Evolutionary conservation across 2,797 vertebrate genomes (phyloP).

Genomic region (Brotula barbata): DNA sequence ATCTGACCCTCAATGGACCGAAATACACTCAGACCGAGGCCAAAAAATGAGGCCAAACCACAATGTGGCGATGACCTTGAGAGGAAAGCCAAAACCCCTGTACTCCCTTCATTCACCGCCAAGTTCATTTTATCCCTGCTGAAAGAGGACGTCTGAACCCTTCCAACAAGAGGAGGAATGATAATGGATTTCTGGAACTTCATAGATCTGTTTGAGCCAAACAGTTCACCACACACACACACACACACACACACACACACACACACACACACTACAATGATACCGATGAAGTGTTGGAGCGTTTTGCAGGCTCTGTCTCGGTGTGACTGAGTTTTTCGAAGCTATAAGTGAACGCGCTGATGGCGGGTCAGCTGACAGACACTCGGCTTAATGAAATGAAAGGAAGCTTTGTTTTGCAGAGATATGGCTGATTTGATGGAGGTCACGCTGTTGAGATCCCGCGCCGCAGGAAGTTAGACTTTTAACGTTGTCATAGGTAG

Average conservation of each 20-base stretch:
- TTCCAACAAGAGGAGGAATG: slow-evolving; percentile 45
- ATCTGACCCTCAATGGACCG: background rate
- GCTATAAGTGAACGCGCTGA: slow-evolving; percentile 59
- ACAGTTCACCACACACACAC: slow-evolving; percentile 27
- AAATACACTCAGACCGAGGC: slow-evolving; percentile 3
- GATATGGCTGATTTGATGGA: slow-evolving; percentile 18
- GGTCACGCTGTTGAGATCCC: slow-evolving; percentile 37
- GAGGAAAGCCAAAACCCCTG: slow-evolving; percentile 45
- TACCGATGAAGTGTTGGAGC: slow-evolving; percentile 41
- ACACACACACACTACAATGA: slow-evolving; percentile 54
- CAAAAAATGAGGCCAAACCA: background rate
- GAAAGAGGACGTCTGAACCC: slow-evolving; percentile 61
- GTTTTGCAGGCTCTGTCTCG: slow-evolving; percentile 38
- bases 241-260: slow-evolving; percentile 4
- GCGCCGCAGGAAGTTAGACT: slow-evolving; percentile 34
- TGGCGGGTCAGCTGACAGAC: slow-evolving; percentile 27
- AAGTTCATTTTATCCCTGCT: slow-evolving; percentile 62
- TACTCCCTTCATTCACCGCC: slow-evolving; percentile 24
- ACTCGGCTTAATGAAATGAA: slow-evolving; percentile 13
- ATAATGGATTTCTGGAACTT: slow-evolving; percentile 34
- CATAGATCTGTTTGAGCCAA: slow-evolving; percentile 12
- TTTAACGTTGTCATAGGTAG: background rate
- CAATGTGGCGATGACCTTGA: slow-evolving; percentile 58
- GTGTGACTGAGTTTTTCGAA: slow-evolving; percentile 14
- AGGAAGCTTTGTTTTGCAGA: slow-evolving; percentile 43